Conservation (phyloP, 2,797 vertebrate species). For the Melanotaenia boesemani region DNA sequence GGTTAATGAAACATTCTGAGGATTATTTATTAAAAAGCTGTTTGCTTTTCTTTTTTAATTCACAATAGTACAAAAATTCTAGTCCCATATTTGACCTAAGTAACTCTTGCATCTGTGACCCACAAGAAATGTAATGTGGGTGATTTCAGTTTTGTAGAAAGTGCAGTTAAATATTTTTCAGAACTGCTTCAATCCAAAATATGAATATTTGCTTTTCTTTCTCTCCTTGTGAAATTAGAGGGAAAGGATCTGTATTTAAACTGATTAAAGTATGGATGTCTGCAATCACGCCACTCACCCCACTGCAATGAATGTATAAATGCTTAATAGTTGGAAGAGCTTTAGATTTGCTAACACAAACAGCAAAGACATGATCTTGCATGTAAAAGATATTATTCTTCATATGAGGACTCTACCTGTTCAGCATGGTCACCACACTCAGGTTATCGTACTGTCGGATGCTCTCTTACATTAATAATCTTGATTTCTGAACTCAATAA, state of each 20-base stretch:
- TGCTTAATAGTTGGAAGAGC: constrained; percentile 30
- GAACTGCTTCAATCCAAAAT: no score
- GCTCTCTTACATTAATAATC: constrained; percentile 19
- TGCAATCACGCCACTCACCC: constrained; percentile 36
- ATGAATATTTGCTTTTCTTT: no score
- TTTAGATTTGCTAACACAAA: constrained; percentile 47
- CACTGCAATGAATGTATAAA: constrained; percentile 33
- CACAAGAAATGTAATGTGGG: no score
- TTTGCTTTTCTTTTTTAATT: no score
- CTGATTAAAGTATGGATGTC: neutral
- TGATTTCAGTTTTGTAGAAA: no score
- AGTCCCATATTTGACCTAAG: no score
- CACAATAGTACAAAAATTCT: no score
- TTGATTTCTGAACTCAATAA: constrained; percentile 24
- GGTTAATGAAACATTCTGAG: no score
- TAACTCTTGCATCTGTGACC: no score
- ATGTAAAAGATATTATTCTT: constrained; percentile 41
- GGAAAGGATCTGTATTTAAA: neutral
- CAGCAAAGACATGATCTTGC: constrained; percentile 21
- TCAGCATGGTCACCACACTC: neutral
- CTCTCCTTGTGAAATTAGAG: no score
- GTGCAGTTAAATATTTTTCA: no score
- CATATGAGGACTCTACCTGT: neutral
- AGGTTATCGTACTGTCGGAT: neutral
- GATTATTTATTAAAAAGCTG: no score